Percentiles rank a stretch among this genome's conserved stretches.
Evolutionary conservation across 1,140 invertebrate species (phyloP).

Genomic region (Atta colombica): DNA sequence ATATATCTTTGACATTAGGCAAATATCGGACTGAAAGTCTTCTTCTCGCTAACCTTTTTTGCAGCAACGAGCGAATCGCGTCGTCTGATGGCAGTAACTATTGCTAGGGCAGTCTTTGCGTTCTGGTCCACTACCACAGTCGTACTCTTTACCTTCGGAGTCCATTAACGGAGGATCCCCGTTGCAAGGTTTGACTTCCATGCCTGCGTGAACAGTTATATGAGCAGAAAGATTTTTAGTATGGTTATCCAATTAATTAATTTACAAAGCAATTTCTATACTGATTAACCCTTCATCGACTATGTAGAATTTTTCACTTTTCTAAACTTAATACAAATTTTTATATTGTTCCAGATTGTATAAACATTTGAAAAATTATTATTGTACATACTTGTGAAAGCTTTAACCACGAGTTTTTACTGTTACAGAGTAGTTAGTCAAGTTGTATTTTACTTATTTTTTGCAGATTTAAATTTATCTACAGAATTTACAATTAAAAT

Average conservation of each 20-base stretch:
- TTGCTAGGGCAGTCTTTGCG: conserved; percentile 93
- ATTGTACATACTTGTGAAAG: no score
- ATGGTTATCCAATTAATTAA: background rate
- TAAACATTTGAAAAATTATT: no score
- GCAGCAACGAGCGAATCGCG: conserved; percentile 93
- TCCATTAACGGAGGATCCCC: conserved; percentile 93
- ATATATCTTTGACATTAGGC: no score
- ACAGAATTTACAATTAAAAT: no score
- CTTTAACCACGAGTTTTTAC: no score
- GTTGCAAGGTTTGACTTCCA: conserved; percentile 95
- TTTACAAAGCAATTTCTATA: conserved; percentile 8
- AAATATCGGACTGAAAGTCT: background rate
- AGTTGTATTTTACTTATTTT: no score
- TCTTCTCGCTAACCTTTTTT: conserved; percentile 89
- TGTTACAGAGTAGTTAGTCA: no score
- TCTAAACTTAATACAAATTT: no score
- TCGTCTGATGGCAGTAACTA: conserved; percentile 94
- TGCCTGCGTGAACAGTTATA: conserved; percentile 86
- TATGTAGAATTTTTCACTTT: no score
- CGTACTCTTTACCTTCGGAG: conserved; percentile 91
- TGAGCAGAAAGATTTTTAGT: background rate
- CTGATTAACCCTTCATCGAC: background rate
- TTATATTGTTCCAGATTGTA: no score
- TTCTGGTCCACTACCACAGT: conserved; percentile 93
- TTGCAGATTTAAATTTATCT: no score